Percentiles rank a stretch among this genome's conserved stretches.
Evolutionary conservation across 2,113 vertebrate species (phyloP).

Genomic region (Acanthochromis polyacanthus): DNA sequence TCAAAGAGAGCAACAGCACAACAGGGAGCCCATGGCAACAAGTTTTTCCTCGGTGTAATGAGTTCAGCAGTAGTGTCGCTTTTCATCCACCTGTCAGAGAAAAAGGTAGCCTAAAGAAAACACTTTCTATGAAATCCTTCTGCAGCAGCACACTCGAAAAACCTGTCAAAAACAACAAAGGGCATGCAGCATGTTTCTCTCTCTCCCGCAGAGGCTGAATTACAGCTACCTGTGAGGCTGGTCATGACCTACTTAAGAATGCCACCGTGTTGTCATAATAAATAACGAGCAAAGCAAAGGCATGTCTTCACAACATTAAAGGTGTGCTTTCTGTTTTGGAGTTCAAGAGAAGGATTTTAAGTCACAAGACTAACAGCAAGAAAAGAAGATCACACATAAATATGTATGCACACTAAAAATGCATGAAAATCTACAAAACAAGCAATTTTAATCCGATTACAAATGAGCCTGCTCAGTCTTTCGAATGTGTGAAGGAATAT

Average conservation of each 20-base stretch:
- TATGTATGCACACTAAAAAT: not conserved
- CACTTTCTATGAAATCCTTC: constrained; percentile 16
- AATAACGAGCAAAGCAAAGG: constrained; percentile 25
- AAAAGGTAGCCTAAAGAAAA: constrained; percentile 49
- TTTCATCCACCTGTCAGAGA: constrained; percentile 46
- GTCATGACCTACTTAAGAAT: constrained; percentile 38
- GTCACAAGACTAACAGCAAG: not conserved
- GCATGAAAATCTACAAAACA: not conserved
- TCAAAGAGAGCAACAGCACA: constrained; percentile 27
- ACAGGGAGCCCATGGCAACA: constrained; percentile 21
- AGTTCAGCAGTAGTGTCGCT: constrained; percentile 30
- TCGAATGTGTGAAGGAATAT: not conserved
- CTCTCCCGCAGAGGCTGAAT: constrained; percentile 8
- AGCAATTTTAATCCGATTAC: not conserved
- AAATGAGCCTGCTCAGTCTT: not conserved
- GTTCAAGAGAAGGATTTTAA: not conserved
- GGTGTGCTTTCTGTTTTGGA: constrained; percentile 12
- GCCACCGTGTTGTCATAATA: constrained; percentile 41
- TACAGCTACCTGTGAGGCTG: not conserved
- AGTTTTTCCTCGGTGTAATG: constrained; percentile 6
- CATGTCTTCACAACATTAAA: constrained; percentile 24
- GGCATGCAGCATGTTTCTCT: not conserved
- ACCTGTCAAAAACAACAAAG: constrained; percentile 8
- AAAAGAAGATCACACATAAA: not conserved
- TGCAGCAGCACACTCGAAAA: not conserved